Evolutionary conservation across 2,888 invertebrate genomes (phyloP), one percentile per base, ranked within the genome.

Genomic region (Apotomis turbidana): DNA sequence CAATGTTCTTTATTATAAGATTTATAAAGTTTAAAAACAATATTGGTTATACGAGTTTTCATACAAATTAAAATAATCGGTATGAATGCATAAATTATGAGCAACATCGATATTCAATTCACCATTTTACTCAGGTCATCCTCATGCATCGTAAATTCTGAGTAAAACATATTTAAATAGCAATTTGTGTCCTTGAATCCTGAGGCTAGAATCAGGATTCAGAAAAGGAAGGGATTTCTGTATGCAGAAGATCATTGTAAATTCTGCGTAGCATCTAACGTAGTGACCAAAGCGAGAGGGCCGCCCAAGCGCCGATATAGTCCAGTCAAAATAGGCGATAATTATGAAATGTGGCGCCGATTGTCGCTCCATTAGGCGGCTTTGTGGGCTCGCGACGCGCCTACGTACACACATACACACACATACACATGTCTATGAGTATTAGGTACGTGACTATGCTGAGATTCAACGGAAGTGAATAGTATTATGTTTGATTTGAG

Each of bases 331-430:
- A 91, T 91, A 90, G 91, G 83, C 88, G 89, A 92, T 93, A 90
- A 91, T 91, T 92, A 91, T 92, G 92, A 92, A 89, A 90, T 91
- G 87, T 89, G 84, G 86, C 86, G 85, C 85, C 90, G 88, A 91
- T 90, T 92, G 91, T 91, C 87, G 87, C 83, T 79, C 89, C 87
- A 90, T 91, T 91, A 90, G 85, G 78, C 85, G 85, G 91, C 90
- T 91, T 90, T 90, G 90, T 89, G 83, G 70, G 70, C 64, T 64
- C 81, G 81, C 82, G 84, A 85, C 83, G 55, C 61, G 62, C 67
- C 62, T 70, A 44, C 59, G 10, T 55, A 66, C 46, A 72, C 57
- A 64, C 61, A 60, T 63, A 58, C 13, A 51, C 9, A 64, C 38
- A 5, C 8, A n/a, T 44, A 27, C 6, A 66, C 15, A 44, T 38